Percentiles rank a stretch among this genome's conserved stretches.
Conservation (phyloP, 2,888 invertebrate genomes). For the Melinaea menophilus region DNA sequence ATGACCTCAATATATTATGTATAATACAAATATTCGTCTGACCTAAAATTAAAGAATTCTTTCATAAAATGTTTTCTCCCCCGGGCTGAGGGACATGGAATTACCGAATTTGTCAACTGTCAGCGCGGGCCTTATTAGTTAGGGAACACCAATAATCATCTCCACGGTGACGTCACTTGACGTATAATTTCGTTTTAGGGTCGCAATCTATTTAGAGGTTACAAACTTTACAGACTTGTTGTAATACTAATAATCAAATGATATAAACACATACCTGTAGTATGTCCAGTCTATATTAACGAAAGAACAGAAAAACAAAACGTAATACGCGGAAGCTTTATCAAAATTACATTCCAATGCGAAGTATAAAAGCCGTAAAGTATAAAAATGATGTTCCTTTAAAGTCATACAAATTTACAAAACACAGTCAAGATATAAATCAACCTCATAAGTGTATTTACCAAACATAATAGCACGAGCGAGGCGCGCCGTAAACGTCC, state of each 20-base stretch:
- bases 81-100: slow-evolving; percentile 44
- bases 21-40: background rate
- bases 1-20: background rate
- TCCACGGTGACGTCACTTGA: slow-evolving; percentile 43
- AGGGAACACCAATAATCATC: slow-evolving; percentile 35
- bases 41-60: slow-evolving; percentile 6
- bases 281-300: too few relatives aligned
- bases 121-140: slow-evolving; percentile 69
- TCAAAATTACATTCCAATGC: background rate
- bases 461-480: slow-evolving; percentile 58
- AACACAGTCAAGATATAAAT: slow-evolving; percentile 58
- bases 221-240: background rate
- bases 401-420: slow-evolving; percentile 31
- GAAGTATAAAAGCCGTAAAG: background rate
- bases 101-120: slow-evolving; percentile 77
- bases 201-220: slow-evolving; percentile 2
- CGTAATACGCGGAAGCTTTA: too few relatives aligned
- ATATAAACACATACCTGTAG: too few relatives aligned
- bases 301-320: too few relatives aligned
- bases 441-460: slow-evolving; percentile 69
- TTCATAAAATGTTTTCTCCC: slow-evolving; percentile 13
- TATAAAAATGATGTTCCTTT: background rate
- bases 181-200: slow-evolving; percentile 17
- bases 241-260: background rate
- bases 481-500: slow-evolving; percentile 70